Conservation (phyloP, 2,888 invertebrate genomes). For the Entomobrya multifasciata region DNA sequence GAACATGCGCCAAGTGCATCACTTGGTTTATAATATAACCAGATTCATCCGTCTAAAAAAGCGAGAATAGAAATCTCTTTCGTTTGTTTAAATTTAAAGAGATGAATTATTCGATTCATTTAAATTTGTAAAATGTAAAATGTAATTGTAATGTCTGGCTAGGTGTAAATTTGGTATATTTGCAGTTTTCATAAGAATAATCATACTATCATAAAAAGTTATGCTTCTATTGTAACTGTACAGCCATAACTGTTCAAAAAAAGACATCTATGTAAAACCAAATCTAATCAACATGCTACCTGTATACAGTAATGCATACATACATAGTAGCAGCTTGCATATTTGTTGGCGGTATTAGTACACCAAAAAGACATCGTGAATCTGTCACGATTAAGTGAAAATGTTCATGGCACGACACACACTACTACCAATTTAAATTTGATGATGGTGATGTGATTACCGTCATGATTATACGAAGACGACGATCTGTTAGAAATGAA, state of each 20-base stretch:
- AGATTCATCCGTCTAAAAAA: not conserved
- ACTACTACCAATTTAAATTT: slow-evolving; percentile 46
- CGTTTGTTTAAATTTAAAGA: not conserved
- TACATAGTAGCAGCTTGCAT: too few relatives aligned
- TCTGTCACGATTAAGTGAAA: slow-evolving; percentile 53
- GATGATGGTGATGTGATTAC: slow-evolving; percentile 20
- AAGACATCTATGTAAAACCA: not conserved
- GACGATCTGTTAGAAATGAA: slow-evolving; percentile 47
- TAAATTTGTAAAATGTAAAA: slow-evolving; percentile 20
- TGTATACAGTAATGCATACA: not conserved
- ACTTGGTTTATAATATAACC: too few relatives aligned
- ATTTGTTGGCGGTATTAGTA: not conserved
- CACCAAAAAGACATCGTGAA: not conserved
- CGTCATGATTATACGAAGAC: slow-evolving; percentile 3
- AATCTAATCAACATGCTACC: not conserved
- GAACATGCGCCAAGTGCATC: too few relatives aligned
- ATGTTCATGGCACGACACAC: slow-evolving; percentile 60
- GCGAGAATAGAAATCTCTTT: not conserved
- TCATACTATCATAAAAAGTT: not conserved
- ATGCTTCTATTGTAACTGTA: slow-evolving; percentile 14
- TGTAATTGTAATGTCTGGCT: not conserved
- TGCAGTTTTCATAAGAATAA: not conserved
- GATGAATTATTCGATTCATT: not conserved
- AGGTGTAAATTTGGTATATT: slow-evolving; percentile 40
- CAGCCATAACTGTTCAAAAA: not conserved